Evolutionary conservation across 2,797 vertebrate species (phyloP).

Genomic region (Danionella dracula): DNA sequence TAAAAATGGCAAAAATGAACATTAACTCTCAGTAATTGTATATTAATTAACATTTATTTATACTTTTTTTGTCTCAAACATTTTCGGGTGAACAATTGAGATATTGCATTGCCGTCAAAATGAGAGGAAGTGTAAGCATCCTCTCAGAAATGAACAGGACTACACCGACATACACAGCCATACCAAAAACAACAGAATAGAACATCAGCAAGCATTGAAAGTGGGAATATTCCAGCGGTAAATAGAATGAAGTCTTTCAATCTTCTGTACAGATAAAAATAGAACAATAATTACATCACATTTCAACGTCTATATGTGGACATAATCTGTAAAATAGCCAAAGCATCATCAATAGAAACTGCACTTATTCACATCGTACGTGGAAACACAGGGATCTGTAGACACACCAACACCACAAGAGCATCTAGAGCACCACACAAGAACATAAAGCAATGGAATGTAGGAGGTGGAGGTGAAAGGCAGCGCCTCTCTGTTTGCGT

Average conservation of each 20-base stretch:
- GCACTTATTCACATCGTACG: slow-evolving; percentile 30
- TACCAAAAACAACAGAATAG: slow-evolving; percentile 40
- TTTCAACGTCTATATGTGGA: slow-evolving; percentile 50
- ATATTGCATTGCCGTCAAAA: too few relatives aligned
- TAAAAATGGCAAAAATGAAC: background rate
- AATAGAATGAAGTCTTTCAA: slow-evolving; percentile 67
- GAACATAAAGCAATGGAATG: slow-evolving; percentile 63
- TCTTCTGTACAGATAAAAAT: slow-evolving; percentile 73
- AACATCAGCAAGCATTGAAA: slow-evolving; percentile 51
- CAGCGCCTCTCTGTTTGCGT: background rate
- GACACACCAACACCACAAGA: background rate
- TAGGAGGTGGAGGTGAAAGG: slow-evolving; percentile 46
- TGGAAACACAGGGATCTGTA: background rate
- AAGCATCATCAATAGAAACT: slow-evolving; percentile 27
- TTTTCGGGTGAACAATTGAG: slow-evolving; percentile 54
- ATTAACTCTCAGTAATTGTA: background rate
- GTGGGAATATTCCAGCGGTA: slow-evolving; percentile 61
- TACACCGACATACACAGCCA: slow-evolving; percentile 55
- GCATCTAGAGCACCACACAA: slow-evolving; percentile 39
- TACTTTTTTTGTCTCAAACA: slow-evolving; percentile 62
- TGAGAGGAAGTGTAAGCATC: slow-evolving; percentile 54
- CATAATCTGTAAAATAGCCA: slow-evolving; percentile 55
- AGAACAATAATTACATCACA: slow-evolving; percentile 68
- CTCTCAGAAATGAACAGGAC: slow-evolving; percentile 63
- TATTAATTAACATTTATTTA: slow-evolving; percentile 48